Evolutionary conservation across 2,888 invertebrate species (phyloP), one percentile per base, ranked within the genome.

Genomic region (Galerucella nymphaeae): DNA sequence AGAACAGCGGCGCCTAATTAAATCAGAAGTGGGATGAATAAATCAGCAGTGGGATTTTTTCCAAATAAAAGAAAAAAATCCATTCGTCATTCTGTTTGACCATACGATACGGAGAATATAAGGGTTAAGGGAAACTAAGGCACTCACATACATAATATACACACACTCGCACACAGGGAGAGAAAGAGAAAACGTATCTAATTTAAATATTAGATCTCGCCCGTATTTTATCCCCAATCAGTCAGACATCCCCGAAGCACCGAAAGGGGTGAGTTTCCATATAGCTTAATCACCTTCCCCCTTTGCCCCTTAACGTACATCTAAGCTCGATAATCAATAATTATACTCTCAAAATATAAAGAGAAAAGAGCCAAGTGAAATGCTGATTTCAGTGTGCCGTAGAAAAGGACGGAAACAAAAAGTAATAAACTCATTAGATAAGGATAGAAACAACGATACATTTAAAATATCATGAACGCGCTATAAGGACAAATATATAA

Each of bases 301-400:
- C 85, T 82, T 85, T 83, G 83, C 84, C 84, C 84, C 83, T 75
- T 38, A 38, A 82, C 80, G 78, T 79, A 83, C 83, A 84, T 84
- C 85, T 85, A 84, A 85, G 84, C 87, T 85, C 88, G 86, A 89
- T 89, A 89, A 89, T 89, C 89, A 89, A 89, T 89, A 89, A 89
- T 89, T 89, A 89, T 88, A 87, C 89, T 88, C 88, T 88, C 88
- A 88, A 89, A 38, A 89, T 89, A 89, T 89, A 89, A 88, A 88
- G 88, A 87, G 86, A 86, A 85, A 86, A 86, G 84, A 84, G 85
- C 82, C 82, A 80, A 76, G 81, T 80, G 83, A 83, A 84, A 84
- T 84, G 84, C 85, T 83, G 84, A 85, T 84, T 84, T 80, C 78
- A 76, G 76, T 78, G 79, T 79, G 79, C 76, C 77, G 77, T 80